These are phyloP conservation scores for Euborellia annulipes DNA, from an alignment of 1,140 invertebrate genomes.

Conservation along the genomic window DNA sequence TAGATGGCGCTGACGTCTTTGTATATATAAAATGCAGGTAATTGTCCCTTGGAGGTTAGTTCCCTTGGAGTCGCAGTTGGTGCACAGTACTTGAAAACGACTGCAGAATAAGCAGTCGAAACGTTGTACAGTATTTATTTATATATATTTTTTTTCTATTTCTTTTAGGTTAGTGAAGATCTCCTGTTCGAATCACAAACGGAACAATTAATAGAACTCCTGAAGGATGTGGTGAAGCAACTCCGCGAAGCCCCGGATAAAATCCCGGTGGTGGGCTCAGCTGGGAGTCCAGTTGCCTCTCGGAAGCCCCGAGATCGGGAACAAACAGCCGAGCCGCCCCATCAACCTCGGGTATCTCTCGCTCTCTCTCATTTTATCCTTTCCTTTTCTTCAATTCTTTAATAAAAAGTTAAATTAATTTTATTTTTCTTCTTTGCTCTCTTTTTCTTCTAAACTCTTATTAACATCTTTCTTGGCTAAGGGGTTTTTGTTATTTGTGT, in stretches of 20 bases:
- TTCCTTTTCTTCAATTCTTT: neutral
- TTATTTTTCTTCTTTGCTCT: too few species aligned
- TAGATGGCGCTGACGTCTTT: too few species aligned
- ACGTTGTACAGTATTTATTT: too few species aligned
- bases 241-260: constrained; percentile 59
- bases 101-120: too few species aligned
- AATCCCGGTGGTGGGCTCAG: constrained; percentile 43
- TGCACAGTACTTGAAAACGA: too few species aligned
- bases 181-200: constrained; percentile 65
- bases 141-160: constrained; percentile 11
- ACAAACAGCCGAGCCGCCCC: too few species aligned
- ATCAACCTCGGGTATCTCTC: too few species aligned
- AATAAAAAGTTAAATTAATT: too few species aligned
- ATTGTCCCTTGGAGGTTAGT: too few species aligned
- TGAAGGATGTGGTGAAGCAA: constrained; percentile 71
- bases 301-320: constrained; percentile 32
- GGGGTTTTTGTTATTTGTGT: too few species aligned
- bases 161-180: constrained; percentile 57
- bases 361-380: constrained; percentile 4
- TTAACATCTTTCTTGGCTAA: neutral
- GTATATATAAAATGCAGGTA: too few species aligned
- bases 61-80: too few species aligned
- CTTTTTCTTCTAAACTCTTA: neutral
- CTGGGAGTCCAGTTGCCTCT: constrained; percentile 30
- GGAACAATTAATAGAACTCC: constrained; percentile 62